Conservation (phyloP, 2,797 vertebrate species). For the Onychomys leucogaster region DNA sequence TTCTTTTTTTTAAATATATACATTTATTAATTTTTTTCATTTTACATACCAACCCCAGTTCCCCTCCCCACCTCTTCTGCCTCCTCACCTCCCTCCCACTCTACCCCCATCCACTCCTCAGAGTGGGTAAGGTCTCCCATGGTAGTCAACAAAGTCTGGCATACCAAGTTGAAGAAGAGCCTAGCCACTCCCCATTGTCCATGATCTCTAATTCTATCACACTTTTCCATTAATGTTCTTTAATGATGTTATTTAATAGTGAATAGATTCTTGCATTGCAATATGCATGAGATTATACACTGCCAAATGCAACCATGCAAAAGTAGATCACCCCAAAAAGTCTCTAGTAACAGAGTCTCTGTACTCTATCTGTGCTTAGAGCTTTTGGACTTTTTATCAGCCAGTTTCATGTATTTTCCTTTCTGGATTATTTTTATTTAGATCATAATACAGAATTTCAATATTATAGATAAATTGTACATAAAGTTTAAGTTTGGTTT, state of each 20-base stretch:
- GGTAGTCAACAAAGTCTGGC: no score
- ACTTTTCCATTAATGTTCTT: constrained; percentile 13
- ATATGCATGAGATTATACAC: background rate
- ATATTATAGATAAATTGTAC: background rate
- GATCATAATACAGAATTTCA: constrained; percentile 17
- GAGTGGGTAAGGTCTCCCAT: no score
- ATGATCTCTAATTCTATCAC: background rate
- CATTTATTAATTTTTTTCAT: no score
- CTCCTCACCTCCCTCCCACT: no score
- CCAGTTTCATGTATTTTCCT: background rate
- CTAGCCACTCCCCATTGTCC: no score
- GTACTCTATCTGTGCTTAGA: background rate
- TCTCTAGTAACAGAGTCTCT: background rate
- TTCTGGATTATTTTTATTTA: constrained; percentile 9
- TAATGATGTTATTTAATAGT: constrained; percentile 36
- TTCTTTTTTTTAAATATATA: no score
- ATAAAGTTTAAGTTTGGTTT: background rate
- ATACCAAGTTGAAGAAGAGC: no score
- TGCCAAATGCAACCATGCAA: constrained; percentile 1
- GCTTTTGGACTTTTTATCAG: constrained; percentile 26
- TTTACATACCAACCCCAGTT: no score
- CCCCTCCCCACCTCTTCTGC: no score
- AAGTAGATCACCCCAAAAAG: background rate
- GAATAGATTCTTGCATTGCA: constrained; percentile 37
- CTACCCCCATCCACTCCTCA: no score